phyloP scores from a whole-genome alignment of 2,888 invertebrate species.

The Macrophya annulata region DNA sequence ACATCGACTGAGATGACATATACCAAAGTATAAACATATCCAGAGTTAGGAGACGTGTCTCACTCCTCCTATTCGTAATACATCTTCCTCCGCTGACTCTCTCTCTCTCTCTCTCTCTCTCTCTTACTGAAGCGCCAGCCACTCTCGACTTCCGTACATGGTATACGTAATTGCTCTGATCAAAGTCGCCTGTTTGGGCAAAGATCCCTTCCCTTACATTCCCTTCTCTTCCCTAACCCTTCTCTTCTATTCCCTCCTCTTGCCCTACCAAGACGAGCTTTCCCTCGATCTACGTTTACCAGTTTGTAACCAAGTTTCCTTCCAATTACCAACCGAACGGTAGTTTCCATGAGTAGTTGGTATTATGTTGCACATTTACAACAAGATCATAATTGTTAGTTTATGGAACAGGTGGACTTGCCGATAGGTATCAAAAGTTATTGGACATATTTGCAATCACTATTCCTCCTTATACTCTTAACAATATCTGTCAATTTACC shows the following conservation, averaged over 20 bases:
- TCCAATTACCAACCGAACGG: conserved; percentile 46
- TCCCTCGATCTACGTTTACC: conserved; percentile 6
- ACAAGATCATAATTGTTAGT: not conserved
- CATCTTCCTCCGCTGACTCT: conserved; percentile 15
- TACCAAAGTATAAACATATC: conserved; percentile 12
- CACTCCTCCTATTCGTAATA: conserved; percentile 27
- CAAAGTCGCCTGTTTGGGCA: conserved; percentile 35
- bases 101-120: not conserved
- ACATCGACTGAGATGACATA: not conserved
- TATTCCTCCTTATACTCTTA: not conserved
- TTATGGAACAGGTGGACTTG: conserved; percentile 60
- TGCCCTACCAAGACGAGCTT: not conserved
- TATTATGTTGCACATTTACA: conserved; percentile 39
- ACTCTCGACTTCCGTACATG: conserved; percentile 39
- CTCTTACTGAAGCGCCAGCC: conserved; percentile 5
- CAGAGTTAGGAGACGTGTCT: conserved; percentile 21
- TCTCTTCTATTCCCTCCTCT: conserved; percentile 9
- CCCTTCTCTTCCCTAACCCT: conserved; percentile 15
- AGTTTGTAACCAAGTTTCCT: conserved; percentile 39
- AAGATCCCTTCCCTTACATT: conserved; percentile 11
- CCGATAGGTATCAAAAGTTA: not conserved
- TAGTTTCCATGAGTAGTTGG: conserved; percentile 34
- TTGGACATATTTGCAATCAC: not conserved
- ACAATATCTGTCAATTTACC: conserved; percentile 8
- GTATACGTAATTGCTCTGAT: conserved; percentile 46